These are phyloP conservation scores for Paratrypauchen microcephalus DNA, from an alignment of 2,797 vertebrate species.

Conservation along the genomic window DNA sequence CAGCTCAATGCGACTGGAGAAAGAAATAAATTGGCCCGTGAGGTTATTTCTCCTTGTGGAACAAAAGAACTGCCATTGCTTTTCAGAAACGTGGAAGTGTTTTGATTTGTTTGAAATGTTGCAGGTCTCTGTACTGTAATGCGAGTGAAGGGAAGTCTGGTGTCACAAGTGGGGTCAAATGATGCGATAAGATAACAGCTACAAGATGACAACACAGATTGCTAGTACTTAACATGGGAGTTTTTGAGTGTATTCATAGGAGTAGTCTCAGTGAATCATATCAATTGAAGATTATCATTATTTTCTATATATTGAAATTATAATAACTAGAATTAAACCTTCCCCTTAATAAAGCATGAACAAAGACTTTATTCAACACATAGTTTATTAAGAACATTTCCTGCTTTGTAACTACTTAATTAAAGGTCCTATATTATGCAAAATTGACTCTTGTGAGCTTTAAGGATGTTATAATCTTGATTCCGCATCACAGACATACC, in stretches of 20 bases:
- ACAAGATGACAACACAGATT: slow-evolving; percentile 23
- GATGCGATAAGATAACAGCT: not conserved
- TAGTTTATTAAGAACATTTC: too few species aligned
- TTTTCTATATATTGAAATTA: too few species aligned
- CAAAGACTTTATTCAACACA: too few species aligned
- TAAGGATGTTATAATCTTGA: too few species aligned
- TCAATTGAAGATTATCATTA: too few species aligned
- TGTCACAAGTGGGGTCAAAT: slow-evolving; percentile 22
- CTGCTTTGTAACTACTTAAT: too few species aligned
- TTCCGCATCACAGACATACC: too few species aligned
- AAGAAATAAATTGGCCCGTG: slow-evolving; percentile 27
- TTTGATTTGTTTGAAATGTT: slow-evolving; percentile 13
- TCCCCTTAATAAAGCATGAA: too few species aligned
- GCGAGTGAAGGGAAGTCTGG: slow-evolving; percentile 19
- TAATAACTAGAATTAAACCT: too few species aligned
- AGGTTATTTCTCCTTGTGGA: slow-evolving; percentile 5
- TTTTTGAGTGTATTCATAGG: not conserved
- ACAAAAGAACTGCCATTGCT: slow-evolving; percentile 35
- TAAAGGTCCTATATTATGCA: too few species aligned
- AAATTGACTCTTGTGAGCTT: too few species aligned
- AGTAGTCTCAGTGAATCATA: too few species aligned
- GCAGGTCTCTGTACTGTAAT: not conserved
- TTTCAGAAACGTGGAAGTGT: slow-evolving; percentile 18
- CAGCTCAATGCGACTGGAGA: slow-evolving; percentile 37
- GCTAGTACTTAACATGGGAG: not conserved